These are phyloP conservation scores for Semotilus atromaculatus DNA, from an alignment of 2,797 vertebrate genomes.

Conservation along the genomic window DNA sequence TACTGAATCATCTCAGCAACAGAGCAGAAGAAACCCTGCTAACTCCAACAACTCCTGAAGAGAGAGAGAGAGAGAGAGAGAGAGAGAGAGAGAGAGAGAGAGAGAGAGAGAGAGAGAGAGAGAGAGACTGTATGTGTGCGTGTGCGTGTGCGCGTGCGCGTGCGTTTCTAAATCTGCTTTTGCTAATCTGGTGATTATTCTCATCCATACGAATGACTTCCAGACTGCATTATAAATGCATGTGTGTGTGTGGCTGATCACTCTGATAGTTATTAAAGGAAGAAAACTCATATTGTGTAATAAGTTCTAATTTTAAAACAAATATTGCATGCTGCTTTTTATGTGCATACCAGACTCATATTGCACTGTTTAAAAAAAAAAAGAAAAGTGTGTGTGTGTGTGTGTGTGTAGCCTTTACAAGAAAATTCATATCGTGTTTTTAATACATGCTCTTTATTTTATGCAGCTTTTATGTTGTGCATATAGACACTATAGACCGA, in stretches of 20 bases:
- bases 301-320: conserved; percentile 22
- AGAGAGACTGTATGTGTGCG: too few species aligned
- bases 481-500: neutral
- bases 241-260: neutral
- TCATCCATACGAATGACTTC: conserved; percentile 35
- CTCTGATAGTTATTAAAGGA: neutral
- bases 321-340: neutral
- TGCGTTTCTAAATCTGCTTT: neutral
- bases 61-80: too few species aligned
- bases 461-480: conserved; percentile 4
- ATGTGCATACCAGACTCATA: conserved; percentile 34
- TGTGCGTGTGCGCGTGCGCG: neutral
- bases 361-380: neutral
- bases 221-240: conserved; percentile 2
- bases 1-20: neutral
- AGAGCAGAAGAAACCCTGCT: neutral
- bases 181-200: neutral
- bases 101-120: too few species aligned
- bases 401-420: neutral
- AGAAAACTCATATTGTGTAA: conserved; percentile 21
- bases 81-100: too few species aligned
- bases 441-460: neutral
- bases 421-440: neutral
- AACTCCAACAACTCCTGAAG: neutral
- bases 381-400: neutral